These are phyloP conservation scores for Chaetorhynchus papuensis DNA, from an alignment of 2,113 vertebrate species.

Conservation along the genomic window DNA sequence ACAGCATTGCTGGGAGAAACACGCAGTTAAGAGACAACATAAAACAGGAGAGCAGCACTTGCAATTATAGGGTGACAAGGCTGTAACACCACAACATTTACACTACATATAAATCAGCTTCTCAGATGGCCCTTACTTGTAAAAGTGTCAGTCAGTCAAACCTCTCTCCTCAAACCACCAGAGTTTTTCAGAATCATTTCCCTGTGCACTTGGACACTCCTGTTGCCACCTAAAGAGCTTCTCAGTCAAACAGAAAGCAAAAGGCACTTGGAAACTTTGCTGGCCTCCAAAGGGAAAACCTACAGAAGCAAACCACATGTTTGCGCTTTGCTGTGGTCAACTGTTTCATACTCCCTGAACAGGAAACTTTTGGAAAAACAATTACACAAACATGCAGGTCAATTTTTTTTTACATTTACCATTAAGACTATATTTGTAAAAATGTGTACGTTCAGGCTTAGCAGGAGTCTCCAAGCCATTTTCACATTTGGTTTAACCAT, in stretches of 20 bases:
- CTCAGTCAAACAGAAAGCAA: neutral
- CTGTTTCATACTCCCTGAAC: neutral
- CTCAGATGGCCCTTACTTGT: neutral
- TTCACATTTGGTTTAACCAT: neutral
- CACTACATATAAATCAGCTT: constrained; percentile 9
- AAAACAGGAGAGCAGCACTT: constrained; percentile 22
- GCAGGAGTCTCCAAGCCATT: neutral
- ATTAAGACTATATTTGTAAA: neutral
- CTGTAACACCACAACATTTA: constrained; percentile 20
- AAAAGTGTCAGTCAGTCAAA: neutral
- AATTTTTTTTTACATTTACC: neutral
- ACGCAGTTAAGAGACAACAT: neutral
- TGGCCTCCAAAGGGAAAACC: neutral
- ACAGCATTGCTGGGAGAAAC: neutral
- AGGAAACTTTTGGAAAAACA: neutral
- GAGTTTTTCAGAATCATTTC: neutral
- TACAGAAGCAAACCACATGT: neutral
- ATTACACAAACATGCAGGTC: neutral
- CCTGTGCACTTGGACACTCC: neutral
- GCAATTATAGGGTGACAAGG: neutral
- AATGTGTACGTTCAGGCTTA: neutral
- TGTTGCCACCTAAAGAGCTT: neutral
- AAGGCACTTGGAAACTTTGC: neutral
- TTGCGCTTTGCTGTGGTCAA: neutral
- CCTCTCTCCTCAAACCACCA: neutral